Evolutionary conservation across 2,113 vertebrate species (phyloP), one percentile per base, ranked within the genome.

Genomic region (Melanocharis versteri): DNA sequence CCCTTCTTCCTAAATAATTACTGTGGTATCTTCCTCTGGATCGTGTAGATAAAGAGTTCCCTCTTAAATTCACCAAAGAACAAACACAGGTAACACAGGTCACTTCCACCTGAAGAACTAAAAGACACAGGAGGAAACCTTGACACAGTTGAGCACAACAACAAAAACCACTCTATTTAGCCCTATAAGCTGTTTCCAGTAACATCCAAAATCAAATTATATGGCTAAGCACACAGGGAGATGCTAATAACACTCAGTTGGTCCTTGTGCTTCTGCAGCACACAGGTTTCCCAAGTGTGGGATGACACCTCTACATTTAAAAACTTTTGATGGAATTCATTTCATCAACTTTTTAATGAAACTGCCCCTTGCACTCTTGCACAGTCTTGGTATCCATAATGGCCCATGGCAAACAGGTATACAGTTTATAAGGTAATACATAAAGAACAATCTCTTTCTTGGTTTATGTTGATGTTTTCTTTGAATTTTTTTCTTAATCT

Each of bases 191-290:
- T 1, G 0, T 50, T 79, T 71, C 35, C 42, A 79, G 18, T 11
- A 75, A 40, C 4, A 2, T 28, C 42, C 28, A 75, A 70, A 87
- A 70, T 27, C 33, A 48, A 85, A 53, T 9, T 37, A 5, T 22
- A 39, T 35, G 17, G 48, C 35, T 27, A 66, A 57, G n/a, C n/a
- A 19, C 23, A 30, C 1, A 70, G 21, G 11, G 37, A 47, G 4
- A 42, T 3, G 53, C 18, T 14, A 1, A 0, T 23, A 39, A 81
- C 13, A 37, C 4, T 57, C 9, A 58, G 8, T 15, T 0, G 0
- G 14, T 35, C 22, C n/a, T 71, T 15, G 12, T 2, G 0, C 30
- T 65, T 71, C 42, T 75, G 44, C 31, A 92, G 40, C 40, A 45
- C 12, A 27, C 18, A 65, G 27, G 18, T 62, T 68, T 93, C 30